These are phyloP conservation scores for Eremobia ochroleuca DNA, from an alignment of 2,888 invertebrate genomes.

Conservation along the genomic window DNA sequence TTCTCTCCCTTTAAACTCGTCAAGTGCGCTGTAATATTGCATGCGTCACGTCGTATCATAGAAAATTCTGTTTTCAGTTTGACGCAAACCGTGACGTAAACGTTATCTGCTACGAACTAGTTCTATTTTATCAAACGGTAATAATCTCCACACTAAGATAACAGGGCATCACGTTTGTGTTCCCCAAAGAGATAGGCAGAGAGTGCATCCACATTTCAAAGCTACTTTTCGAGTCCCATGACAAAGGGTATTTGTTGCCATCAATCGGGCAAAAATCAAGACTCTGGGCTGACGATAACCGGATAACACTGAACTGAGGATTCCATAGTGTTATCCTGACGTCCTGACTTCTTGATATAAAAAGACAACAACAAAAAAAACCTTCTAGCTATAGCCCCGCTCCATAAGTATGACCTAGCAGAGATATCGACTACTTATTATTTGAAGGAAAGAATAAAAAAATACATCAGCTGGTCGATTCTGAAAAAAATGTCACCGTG, in stretches of 20 bases:
- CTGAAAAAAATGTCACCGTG: no score
- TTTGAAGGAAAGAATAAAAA: no score
- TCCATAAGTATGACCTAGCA: no score
- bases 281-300: neutral
- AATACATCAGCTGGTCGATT: no score
- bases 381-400: no score
- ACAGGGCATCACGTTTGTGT: neutral
- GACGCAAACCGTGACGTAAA: constrained; percentile 49
- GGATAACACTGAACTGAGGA: no score
- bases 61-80: constrained; percentile 48
- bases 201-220: neutral
- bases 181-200: neutral
- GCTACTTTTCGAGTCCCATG: neutral
- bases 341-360: no score
- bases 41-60: constrained; percentile 35
- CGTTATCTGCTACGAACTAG: constrained; percentile 2
- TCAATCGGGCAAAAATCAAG: neutral
- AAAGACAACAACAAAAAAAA: no score
- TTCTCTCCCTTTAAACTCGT: neutral
- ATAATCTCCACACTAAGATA: neutral
- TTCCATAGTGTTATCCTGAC: no score
- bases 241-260: neutral
- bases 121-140: constrained; percentile 36
- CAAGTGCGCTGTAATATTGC: constrained; percentile 14
- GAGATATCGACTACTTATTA: no score